A percentile compares a stretch with the other conserved stretches of the same genome.
Conservation (phyloP, 1,140 invertebrate species). For the Diabrotica virgifera region DNA sequence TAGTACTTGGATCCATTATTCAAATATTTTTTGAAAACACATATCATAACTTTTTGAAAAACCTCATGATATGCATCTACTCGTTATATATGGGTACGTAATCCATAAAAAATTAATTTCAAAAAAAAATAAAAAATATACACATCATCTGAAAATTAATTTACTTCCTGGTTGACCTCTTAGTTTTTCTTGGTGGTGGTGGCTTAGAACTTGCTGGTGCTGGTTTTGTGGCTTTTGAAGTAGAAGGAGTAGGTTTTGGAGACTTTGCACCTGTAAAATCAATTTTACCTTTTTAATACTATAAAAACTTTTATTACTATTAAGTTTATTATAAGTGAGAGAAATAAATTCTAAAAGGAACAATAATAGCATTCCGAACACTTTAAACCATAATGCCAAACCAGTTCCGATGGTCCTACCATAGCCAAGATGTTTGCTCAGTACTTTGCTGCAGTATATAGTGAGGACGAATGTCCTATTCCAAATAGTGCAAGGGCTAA, state of each 20-base stretch:
- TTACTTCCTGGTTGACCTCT: conserved; percentile 18
- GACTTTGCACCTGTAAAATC: conserved; percentile 13
- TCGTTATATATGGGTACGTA: not conserved
- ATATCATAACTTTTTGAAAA: conserved; percentile 10
- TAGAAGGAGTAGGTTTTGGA: conserved; percentile 3
- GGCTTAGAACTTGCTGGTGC: conserved; percentile 5
- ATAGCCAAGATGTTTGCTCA: too few relatives aligned
- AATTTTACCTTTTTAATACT: too few relatives aligned
- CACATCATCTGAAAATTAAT: conserved; percentile 10
- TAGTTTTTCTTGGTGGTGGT: conserved; percentile 10
- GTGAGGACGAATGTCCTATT: too few relatives aligned
- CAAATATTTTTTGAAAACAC: not conserved
- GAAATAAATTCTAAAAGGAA: too few relatives aligned
- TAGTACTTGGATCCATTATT: not conserved
- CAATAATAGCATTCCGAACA: too few relatives aligned
- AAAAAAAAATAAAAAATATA: conserved; percentile 19
- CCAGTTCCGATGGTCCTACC: too few relatives aligned
- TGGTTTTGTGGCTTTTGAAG: conserved; percentile 12
- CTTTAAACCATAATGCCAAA: too few relatives aligned
- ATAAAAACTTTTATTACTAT: too few relatives aligned
- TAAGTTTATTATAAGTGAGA: too few relatives aligned
- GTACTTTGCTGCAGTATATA: too few relatives aligned
- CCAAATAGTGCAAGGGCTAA: too few relatives aligned
- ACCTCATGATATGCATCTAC: conserved; percentile 9
- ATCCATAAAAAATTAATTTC: conserved; percentile 5